Percentiles rank a stretch among this genome's conserved stretches.
phyloP scores from a whole-genome alignment of 2,113 vertebrate species.

The Centropristis striata region DNA sequence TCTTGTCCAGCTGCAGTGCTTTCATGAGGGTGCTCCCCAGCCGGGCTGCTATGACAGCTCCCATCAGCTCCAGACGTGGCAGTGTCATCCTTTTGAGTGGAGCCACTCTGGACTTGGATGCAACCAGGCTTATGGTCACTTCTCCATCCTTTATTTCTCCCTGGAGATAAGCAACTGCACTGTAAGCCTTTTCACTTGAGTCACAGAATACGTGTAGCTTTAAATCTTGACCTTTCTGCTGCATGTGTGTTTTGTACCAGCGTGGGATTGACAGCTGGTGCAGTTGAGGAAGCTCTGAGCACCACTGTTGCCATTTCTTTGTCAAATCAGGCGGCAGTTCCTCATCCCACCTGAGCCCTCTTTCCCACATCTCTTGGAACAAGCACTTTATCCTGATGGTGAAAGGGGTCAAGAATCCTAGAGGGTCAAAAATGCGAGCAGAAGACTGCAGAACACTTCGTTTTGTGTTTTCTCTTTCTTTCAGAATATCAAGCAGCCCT shows the following conservation, averaged over 20 bases:
- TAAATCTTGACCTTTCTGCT: not conserved
- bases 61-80: constrained; percentile 50
- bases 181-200: constrained; percentile 46
- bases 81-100: constrained; percentile 40
- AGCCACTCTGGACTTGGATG: constrained; percentile 43
- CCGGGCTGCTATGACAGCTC: constrained; percentile 39
- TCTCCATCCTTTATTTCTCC: constrained; percentile 25
- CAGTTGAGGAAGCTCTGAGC: constrained; percentile 34
- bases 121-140: constrained; percentile 12
- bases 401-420: constrained; percentile 36
- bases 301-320: constrained; percentile 45
- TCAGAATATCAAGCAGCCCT: not conserved
- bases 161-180: constrained; percentile 44
- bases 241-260: constrained; percentile 19
- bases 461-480: constrained; percentile 15
- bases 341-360: constrained; percentile 34
- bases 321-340: constrained; percentile 34
- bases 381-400: constrained; percentile 27
- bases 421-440: constrained; percentile 26
- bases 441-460: constrained; percentile 39
- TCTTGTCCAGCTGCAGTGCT: constrained; percentile 20
- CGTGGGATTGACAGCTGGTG: constrained; percentile 32
- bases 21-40: constrained; percentile 20
- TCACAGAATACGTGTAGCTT: constrained; percentile 38
- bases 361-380: constrained; percentile 46